A percentile compares a stretch with the other conserved stretches of the same genome.
Evolutionary conservation across 2,113 vertebrate genomes (phyloP).

Genomic region (Carollia perspicillata): DNA sequence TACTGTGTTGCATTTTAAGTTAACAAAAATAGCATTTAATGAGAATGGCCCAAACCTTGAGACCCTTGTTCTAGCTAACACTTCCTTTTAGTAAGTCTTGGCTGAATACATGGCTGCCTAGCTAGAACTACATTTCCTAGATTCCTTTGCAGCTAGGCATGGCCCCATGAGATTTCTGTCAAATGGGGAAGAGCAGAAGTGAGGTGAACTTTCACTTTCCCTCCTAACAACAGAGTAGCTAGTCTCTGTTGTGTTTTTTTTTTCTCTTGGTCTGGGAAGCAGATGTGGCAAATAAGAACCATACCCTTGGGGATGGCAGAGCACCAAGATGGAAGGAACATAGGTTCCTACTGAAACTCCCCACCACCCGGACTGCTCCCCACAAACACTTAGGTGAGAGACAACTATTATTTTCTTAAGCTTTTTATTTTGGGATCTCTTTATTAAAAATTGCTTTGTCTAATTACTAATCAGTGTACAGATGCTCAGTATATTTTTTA

Average conservation of each 20-base stretch:
- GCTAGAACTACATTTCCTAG: background rate
- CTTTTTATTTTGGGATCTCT: background rate
- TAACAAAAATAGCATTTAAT: background rate
- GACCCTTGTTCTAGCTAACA: background rate
- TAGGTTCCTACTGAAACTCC: background rate
- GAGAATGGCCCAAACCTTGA: background rate
- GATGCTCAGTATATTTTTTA: background rate
- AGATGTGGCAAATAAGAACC: background rate
- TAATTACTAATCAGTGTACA: background rate
- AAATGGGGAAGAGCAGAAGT: background rate
- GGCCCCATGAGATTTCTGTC: background rate
- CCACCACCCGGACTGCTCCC: background rate
- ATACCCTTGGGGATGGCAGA: background rate
- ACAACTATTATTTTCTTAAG: background rate
- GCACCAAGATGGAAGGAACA: background rate
- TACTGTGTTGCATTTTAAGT: background rate
- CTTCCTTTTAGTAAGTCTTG: background rate
- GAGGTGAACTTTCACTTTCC: background rate
- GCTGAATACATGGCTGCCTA: background rate
- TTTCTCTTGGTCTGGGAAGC: background rate
- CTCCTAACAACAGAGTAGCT: background rate
- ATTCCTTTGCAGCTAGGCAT: background rate
- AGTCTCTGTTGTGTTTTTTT: background rate
- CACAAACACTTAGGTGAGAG: background rate
- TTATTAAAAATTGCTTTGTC: background rate